phyloP scores from a whole-genome alignment of 53 echinoderm and acorn worm genomes.

The Pentamera pediparva region DNA sequence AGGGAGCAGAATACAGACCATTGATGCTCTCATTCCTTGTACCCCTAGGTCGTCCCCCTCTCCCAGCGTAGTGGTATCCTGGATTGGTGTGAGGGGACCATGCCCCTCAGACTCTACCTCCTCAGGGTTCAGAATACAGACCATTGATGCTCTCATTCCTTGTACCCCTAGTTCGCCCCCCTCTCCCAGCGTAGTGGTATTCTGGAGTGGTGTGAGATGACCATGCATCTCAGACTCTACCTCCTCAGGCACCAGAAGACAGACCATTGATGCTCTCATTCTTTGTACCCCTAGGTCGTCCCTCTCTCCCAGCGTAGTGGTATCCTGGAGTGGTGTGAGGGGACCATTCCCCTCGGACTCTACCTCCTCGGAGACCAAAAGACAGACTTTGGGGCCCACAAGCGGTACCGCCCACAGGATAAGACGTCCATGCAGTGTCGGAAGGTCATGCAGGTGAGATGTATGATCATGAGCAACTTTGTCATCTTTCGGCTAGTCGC shows the following conservation, averaged over 20 bases:
- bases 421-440: constrained; percentile 58
- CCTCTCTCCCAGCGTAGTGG: constrained; percentile 95
- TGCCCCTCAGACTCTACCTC: constrained; percentile 81
- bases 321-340: constrained; percentile 87
- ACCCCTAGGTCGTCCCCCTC: constrained; percentile 81
- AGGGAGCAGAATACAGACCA: constrained; percentile 51
- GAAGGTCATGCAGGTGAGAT: constrained; percentile 52
- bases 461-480: no score
- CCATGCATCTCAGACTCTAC: constrained; percentile 82
- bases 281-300: constrained; percentile 49
- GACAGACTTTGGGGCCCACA: constrained; percentile 71
- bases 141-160: constrained; percentile 18
- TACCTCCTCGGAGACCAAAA: constrained; percentile 76
- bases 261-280: constrained; percentile 24
- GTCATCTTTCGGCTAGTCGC: no score
- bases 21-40: no score
- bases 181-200: constrained; percentile 91
- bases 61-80: constrained; percentile 86
- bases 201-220: constrained; percentile 89
- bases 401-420: constrained; percentile 63
- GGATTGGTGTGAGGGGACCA: constrained; percentile 89
- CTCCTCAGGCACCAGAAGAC: constrained; percentile 66
- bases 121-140: constrained; percentile 52
- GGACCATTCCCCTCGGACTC: constrained; percentile 82
- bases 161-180: constrained; percentile 60